These are phyloP conservation scores for Sandelia bainsii DNA, from an alignment of 2,797 vertebrate species.

Conservation along the genomic window DNA sequence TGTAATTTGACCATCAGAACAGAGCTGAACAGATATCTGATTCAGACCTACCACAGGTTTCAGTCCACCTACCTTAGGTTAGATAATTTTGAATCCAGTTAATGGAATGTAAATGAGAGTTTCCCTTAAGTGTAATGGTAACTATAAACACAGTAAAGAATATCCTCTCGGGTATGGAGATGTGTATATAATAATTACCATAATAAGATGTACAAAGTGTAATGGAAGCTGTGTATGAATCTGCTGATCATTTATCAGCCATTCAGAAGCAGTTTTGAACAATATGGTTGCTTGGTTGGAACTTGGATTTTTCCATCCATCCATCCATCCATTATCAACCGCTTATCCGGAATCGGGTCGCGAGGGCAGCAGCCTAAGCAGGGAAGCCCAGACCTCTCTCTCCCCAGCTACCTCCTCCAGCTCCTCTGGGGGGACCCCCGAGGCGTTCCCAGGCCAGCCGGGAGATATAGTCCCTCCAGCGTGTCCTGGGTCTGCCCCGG, in stretches of 20 bases:
- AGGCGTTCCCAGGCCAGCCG: no score
- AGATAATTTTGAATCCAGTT: constrained; percentile 37
- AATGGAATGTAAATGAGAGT: constrained; percentile 32
- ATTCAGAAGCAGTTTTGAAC: constrained; percentile 1
- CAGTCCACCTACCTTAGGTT: constrained; percentile 13
- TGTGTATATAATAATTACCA: not conserved
- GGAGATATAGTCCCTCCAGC: no score
- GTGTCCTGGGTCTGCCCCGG: no score
- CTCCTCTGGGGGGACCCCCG: no score
- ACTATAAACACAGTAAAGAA: constrained; percentile 26
- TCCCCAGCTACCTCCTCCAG: no score
- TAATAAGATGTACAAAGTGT: not conserved
- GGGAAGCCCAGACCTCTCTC: no score
- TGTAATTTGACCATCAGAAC: not conserved
- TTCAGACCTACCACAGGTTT: constrained; percentile 7
- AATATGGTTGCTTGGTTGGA: not conserved
- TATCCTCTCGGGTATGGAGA: constrained; percentile 1
- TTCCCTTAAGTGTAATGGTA: constrained; percentile 20
- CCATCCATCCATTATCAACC: no score
- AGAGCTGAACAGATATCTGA: not conserved
- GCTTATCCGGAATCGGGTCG: no score
- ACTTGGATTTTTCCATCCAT: no score
- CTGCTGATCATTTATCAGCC: not conserved
- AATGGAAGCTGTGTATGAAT: not conserved
- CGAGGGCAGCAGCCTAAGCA: no score